Conservation (phyloP, 2,113 vertebrate genomes). For the Notothenia coriiceps region DNA sequence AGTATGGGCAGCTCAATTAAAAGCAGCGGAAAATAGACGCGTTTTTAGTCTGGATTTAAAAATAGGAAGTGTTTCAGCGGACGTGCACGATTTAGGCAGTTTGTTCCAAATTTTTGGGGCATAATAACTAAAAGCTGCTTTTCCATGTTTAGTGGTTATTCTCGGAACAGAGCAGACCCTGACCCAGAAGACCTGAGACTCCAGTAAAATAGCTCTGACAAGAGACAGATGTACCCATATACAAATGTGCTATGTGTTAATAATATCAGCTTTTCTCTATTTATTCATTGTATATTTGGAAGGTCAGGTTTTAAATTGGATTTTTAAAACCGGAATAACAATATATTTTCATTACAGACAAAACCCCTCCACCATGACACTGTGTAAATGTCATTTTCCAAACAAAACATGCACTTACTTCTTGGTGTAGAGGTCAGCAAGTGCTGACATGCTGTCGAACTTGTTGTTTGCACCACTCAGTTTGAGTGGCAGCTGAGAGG, state of each 20-base stretch:
- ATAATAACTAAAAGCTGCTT: too few species aligned
- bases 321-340: neutral
- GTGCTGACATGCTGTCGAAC: slow-evolving; percentile 81
- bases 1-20: too few species aligned
- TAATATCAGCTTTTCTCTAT: neutral
- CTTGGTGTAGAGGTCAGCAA: slow-evolving; percentile 88
- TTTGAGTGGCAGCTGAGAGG: slow-evolving; percentile 86
- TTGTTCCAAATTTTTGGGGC: too few species aligned
- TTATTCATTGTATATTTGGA: neutral
- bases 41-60: too few species aligned
- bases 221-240: neutral
- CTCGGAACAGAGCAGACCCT: too few species aligned
- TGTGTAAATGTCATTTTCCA: neutral
- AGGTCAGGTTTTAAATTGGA: neutral
- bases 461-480: slow-evolving; percentile 89
- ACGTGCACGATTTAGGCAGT: too few species aligned
- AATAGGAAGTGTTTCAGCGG: too few species aligned
- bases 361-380: neutral
- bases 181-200: too few species aligned
- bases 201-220: neutral
- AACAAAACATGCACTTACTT: slow-evolving; percentile 86
- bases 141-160: too few species aligned
- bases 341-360: neutral
- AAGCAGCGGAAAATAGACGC: too few species aligned
- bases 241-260: neutral